Conservation (phyloP, 2,888 invertebrate species). For the Marasmarcha lunaedactyla region DNA sequence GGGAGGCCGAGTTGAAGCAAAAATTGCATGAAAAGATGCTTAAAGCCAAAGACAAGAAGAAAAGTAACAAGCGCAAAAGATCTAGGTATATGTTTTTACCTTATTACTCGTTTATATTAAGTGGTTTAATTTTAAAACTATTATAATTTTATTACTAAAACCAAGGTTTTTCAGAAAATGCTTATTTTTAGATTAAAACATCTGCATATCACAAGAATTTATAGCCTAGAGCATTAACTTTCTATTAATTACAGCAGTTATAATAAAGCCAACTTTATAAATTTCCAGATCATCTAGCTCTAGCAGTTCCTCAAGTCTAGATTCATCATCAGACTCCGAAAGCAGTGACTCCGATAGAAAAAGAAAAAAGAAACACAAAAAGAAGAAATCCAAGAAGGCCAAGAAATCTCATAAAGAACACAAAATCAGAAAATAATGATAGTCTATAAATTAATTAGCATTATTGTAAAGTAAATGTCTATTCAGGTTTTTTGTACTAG, state of each 20-base stretch:
- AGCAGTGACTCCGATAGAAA: conserved; percentile 32
- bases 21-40: conserved; percentile 75
- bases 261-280: too few species aligned
- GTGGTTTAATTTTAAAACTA: too few species aligned
- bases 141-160: too few species aligned
- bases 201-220: too few species aligned
- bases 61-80: conserved; percentile 44
- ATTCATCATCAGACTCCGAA: conserved; percentile 27
- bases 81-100: conserved; percentile 29
- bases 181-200: too few species aligned
- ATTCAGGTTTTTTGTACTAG: too few species aligned
- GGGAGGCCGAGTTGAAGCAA: conserved; percentile 81
- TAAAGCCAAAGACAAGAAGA: conserved; percentile 70
- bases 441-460: too few species aligned
- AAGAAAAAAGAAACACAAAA: conserved; percentile 28
- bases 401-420: conserved; percentile 33
- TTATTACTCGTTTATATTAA: neutral
- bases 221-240: too few species aligned
- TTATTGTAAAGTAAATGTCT: too few species aligned
- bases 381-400: conserved; percentile 27
- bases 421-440: conserved; percentile 27
- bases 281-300: conserved; percentile 39
- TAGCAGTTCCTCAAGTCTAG: conserved; percentile 22
- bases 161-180: too few species aligned
- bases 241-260: too few species aligned